Percentiles rank a stretch among this genome's conserved stretches.
These are phyloP conservation scores for Notechis scutatus DNA, from an alignment of 2,113 vertebrate genomes.

Conservation along the genomic window DNA sequence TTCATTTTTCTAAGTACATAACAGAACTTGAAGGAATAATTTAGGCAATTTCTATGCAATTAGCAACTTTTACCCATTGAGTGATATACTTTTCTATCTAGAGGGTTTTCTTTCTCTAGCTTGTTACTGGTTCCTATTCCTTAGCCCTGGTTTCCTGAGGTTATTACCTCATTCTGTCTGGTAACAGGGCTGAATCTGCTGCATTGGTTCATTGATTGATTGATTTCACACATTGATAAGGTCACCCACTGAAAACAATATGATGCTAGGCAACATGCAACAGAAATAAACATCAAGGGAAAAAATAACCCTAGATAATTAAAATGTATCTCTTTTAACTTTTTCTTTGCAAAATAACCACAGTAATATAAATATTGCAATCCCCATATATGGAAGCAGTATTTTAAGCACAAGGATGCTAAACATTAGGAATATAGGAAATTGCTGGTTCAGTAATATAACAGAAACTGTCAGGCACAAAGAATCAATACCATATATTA, in stretches of 20 bases:
- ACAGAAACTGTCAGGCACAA: not conserved
- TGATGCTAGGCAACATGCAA: not conserved
- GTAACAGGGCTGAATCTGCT: not conserved
- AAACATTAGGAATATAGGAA: not conserved
- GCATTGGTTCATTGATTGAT: not conserved
- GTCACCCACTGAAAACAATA: not conserved
- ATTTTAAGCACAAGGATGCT: not conserved
- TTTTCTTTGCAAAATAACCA: not conserved
- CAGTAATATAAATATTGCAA: not conserved
- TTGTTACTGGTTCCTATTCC: not conserved
- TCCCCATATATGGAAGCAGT: not conserved
- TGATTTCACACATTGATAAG: not conserved
- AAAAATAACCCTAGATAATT: not conserved
- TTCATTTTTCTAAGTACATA: not conserved
- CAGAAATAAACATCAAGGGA: not conserved
- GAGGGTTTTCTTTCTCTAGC: not conserved
- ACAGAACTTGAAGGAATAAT: not conserved
- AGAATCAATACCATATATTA: not conserved
- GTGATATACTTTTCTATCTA: not conserved
- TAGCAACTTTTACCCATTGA: not conserved
- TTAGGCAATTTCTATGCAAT: not conserved
- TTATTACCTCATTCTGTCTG: not conserved
- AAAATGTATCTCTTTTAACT: not conserved
- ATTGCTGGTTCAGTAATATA: not conserved
- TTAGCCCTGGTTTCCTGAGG: not conserved